Base-by-base conservation (phyloP, 2,888 invertebrate species). In the Actias luna region DNA sequence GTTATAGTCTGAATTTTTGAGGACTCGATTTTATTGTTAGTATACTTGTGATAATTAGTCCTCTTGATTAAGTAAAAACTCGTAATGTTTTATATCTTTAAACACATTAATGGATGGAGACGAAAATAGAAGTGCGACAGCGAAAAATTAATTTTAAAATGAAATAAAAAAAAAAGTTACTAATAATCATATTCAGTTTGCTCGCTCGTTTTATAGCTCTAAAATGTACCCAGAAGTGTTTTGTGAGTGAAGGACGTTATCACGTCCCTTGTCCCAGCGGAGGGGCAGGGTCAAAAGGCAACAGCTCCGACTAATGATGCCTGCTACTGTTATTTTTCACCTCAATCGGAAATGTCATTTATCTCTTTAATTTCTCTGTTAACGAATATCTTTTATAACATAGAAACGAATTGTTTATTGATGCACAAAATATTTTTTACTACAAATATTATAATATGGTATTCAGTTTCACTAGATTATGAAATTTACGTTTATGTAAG, bases 211-310 rank as follows among this genome's bases (percentile, higher is more conserved):
- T 22, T 36, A 55, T 64, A 27, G 60, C 60, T 52, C 55, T 18
- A 57, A 27, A 57, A 57, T 39, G 50, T 57, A 61, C 57, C 39
- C 61, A 61, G 58, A 61, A 62, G 66, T 66, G 67, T 68, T 66
- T 64, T 65, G 66, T 65, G 62, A 73, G 73, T 69, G 74, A 76
- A 78, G 81, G 81, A 82, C 80, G 76, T 79, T 81, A 81, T 85
- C 86, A 81, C 81, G 77, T 75, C 64, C 67, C 69, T 69, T 64
- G 64, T 64, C 77, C 77, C 64, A 58, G 58, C 64, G 60, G 64
- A 63, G 68, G 46, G 67, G 72, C 68, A 62, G 69, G 74, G 74
- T 70, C 70, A 71, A 62, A 68, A 74, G 71, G 75, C 71, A 70
- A 71, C 71, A 70, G 69, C 67, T 68, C 68, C 71, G 70, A 76